These are phyloP conservation scores for Ptiloglossa arizonensis DNA, from an alignment of 1,140 invertebrate species.

Conservation along the genomic window DNA sequence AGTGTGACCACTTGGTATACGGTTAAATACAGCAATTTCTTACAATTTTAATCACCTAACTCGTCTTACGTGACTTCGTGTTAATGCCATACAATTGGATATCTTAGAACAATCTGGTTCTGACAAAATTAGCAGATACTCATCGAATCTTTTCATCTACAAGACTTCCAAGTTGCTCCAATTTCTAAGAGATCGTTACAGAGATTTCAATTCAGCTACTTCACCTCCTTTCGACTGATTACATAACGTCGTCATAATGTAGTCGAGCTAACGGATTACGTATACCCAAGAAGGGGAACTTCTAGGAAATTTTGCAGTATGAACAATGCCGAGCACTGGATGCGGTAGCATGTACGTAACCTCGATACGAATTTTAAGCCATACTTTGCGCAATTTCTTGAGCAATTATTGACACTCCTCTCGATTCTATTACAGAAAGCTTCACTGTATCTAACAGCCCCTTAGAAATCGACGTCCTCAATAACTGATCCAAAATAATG, in stretches of 20 bases:
- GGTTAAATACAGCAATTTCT: neutral
- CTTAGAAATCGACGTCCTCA: too few species aligned
- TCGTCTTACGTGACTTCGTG: neutral
- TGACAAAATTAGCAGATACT: neutral
- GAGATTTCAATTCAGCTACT: slow-evolving; percentile 15
- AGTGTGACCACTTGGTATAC: neutral
- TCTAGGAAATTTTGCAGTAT: slow-evolving; percentile 7
- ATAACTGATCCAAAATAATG: neutral
- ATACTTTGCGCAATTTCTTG: slow-evolving; percentile 25
- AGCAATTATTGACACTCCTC: slow-evolving; percentile 46
- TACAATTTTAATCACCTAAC: neutral
- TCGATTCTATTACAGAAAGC: neutral
- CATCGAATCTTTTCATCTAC: neutral
- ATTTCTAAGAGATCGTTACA: slow-evolving; percentile 14
- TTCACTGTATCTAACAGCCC: neutral
- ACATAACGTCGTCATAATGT: slow-evolving; percentile 10
- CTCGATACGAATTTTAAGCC: slow-evolving; percentile 29
- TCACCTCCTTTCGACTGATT: slow-evolving; percentile 29
- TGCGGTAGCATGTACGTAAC: slow-evolving; percentile 26
- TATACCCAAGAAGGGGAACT: neutral
- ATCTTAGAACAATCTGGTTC: neutral
- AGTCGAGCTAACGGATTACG: slow-evolving; percentile 30
- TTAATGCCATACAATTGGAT: neutral
- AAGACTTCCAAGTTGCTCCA: neutral
- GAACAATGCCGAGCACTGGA: slow-evolving; percentile 26